A percentile compares a stretch with the other conserved stretches of the same genome.
These are phyloP conservation scores for Coilia nasus DNA, from an alignment of 2,797 vertebrate genomes.

Conservation along the genomic window DNA sequence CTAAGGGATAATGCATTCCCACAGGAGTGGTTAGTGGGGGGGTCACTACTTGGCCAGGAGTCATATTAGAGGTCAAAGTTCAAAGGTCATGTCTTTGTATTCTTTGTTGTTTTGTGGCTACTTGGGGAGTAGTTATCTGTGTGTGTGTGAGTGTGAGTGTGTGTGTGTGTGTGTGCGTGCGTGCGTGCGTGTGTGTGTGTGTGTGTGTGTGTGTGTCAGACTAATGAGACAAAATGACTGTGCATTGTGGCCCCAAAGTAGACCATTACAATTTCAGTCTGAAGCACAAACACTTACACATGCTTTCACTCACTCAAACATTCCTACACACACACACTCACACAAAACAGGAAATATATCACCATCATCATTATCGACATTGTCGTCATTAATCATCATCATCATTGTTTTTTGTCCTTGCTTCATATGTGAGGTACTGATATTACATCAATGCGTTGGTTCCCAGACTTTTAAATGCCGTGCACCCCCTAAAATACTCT, in stretches of 20 bases:
- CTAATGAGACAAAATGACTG: not conserved
- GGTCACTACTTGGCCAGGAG: not conserved
- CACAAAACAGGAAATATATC: not conserved
- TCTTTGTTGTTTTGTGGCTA: slow-evolving; percentile 13
- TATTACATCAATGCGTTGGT: too few species aligned
- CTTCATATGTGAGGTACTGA: too few species aligned
- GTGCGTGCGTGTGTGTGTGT: not conserved
- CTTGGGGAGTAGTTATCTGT: not conserved
- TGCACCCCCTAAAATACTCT: too few species aligned
- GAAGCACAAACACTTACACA: not conserved
- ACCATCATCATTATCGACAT: not conserved
- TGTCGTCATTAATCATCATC: not conserved
- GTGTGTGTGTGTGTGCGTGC: slow-evolving; percentile 11
- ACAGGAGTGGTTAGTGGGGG: not conserved
- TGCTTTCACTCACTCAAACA: not conserved
- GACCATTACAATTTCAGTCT: not conserved
- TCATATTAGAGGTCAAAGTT: not conserved
- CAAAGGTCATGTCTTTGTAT: slow-evolving; percentile 2
- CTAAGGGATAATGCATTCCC: slow-evolving; percentile 18
- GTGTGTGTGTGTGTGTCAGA: not conserved
- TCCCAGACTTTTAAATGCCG: too few species aligned
- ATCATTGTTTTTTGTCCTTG: too few species aligned
- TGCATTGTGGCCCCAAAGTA: not conserved
- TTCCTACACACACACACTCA: not conserved
- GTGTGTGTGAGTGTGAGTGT: slow-evolving; percentile 10